phyloP scores from a whole-genome alignment of 2,888 invertebrate genomes.

The Octodonta nipae region DNA sequence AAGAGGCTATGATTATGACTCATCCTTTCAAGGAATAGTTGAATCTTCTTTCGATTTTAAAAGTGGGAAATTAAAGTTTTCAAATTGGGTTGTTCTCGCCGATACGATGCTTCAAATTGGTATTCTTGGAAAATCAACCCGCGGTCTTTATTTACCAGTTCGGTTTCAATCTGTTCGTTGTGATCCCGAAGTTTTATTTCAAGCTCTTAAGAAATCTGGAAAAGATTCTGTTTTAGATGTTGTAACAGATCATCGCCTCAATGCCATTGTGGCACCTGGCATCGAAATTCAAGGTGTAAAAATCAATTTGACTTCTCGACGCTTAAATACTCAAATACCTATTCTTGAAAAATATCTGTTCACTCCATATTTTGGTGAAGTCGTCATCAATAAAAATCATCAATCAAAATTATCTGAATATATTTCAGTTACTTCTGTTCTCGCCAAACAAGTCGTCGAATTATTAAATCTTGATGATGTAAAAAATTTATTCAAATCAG shows the following conservation, averaged over 20 bases:
- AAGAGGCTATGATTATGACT: slow-evolving; percentile 61
- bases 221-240: too few relatives aligned
- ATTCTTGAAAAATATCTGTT: slow-evolving; percentile 75
- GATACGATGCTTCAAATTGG: slow-evolving; percentile 93
- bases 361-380: slow-evolving; percentile 66
- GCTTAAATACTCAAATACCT: slow-evolving; percentile 66
- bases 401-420: too few relatives aligned
- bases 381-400: too few relatives aligned
- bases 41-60: slow-evolving; percentile 57
- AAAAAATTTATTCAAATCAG: too few relatives aligned
- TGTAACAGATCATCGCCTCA: slow-evolving; percentile 54
- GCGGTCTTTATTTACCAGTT: slow-evolving; percentile 80
- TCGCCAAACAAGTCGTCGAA: too few relatives aligned
- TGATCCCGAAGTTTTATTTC: slow-evolving; percentile 38
- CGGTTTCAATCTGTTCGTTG: slow-evolving; percentile 64
- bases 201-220: too few relatives aligned
- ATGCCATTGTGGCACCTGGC: slow-evolving; percentile 67
- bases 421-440: too few relatives aligned
- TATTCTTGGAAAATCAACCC: slow-evolving; percentile 61
- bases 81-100: slow-evolving; percentile 84
- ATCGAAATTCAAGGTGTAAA: slow-evolving; percentile 81
- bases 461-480: too few relatives aligned
- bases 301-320: slow-evolving; percentile 77
- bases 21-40: slow-evolving; percentile 64
- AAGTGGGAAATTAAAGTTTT: slow-evolving; percentile 68